Base-by-base conservation (phyloP, 1,140 invertebrate genomes). In the Drosophila sechellia region DNA sequence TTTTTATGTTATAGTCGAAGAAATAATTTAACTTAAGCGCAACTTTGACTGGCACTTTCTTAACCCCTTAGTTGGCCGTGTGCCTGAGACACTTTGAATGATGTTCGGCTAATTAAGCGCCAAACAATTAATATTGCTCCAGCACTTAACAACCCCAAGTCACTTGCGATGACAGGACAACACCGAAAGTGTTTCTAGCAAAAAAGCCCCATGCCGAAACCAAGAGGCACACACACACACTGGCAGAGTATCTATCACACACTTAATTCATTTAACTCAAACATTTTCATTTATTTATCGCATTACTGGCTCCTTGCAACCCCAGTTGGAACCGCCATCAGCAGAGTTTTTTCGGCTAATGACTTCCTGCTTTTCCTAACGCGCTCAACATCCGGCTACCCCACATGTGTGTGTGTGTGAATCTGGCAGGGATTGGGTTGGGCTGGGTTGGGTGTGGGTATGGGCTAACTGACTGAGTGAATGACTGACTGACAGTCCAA, bases 191-290 rank as follows among this genome's bases (percentile, higher is more conserved):
- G 84, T 87, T 87, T 87, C 79, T 79, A 89, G 77, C 83, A 86
- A 87, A 70, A 61, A 78, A 60, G 40, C 49, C 71, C 61, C 31
- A 53, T 15, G 8, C 42, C 17, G 17, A 55, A 39, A 25, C 20
- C 13, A 39, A 46, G 4, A 10, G 11, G 3, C 40, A 40, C 15
- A 31, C 37, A 63, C 59, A 65, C 54, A 34, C 43, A 50, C 57
- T 43, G 42, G 12, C 31, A 46, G 78, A 65, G 84, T 87, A 83
- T 87, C 83, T 87, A 89, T 87, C 83, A 59, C 71, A 83, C 83
- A 87, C 83, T 87, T 87, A 87, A 87, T 87, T 87, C 84, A 87
- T 87, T 87, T 87, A 87, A 83, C 84, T 87, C 83, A 87, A 87
- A 87, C 83, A 89, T 87, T 87, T 87, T 87, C 83, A 87, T 87